Evolutionary conservation across 2,888 invertebrate species (phyloP).

Genomic region (Antheraea yamamai): DNA sequence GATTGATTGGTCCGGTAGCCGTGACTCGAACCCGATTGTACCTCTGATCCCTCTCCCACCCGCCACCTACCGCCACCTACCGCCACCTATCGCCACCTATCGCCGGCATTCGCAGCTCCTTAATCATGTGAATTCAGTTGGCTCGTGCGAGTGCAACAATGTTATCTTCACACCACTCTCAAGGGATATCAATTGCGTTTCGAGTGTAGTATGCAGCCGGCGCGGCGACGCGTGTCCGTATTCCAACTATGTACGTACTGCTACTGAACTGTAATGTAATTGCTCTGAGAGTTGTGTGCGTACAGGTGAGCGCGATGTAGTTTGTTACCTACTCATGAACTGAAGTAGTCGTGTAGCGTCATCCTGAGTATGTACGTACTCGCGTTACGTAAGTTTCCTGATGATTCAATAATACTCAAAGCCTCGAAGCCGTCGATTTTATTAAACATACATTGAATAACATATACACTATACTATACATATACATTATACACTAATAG

Average conservation of each 20-base stretch:
- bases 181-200: neutral
- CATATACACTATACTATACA: no score
- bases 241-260: neutral
- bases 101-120: neutral
- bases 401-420: no score
- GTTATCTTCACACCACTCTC: neutral
- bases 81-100: neutral
- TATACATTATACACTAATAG: neutral
- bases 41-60: no score
- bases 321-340: no score
- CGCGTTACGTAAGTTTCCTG: no score
- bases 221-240: neutral
- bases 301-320: neutral
- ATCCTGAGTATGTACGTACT: no score
- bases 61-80: neutral
- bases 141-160: neutral
- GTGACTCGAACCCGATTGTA: neutral
- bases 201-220: neutral
- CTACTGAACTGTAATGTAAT: neutral
- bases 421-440: no score
- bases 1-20: neutral
- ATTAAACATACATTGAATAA: no score
- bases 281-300: neutral
- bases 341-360: no score
- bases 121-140: neutral